Evolutionary conservation across 2,888 invertebrate species (phyloP).

Genomic region (Meiosimyza decipiens): DNA sequence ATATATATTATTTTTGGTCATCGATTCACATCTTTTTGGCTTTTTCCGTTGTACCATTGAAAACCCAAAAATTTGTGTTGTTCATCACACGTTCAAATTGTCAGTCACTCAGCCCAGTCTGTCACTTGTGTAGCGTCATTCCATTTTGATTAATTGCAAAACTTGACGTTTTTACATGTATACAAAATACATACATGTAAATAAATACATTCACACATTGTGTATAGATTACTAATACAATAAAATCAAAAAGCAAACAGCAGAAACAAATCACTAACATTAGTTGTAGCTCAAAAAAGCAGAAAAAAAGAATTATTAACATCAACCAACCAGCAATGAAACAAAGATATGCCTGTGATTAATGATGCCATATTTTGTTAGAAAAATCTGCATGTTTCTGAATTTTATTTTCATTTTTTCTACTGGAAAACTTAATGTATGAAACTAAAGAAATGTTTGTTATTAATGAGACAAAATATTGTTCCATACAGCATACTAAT

Average conservation of each 20-base stretch:
- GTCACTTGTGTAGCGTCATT: neutral
- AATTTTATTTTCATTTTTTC: too few relatives aligned
- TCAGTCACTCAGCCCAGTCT: neutral
- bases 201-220: constrained; percentile 4
- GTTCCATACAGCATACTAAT: too few relatives aligned
- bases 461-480: too few relatives aligned
- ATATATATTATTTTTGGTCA: too few relatives aligned
- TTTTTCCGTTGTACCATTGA: neutral
- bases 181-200: constrained; percentile 1
- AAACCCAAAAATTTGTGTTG: constrained; percentile 5
- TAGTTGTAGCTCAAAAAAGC: neutral
- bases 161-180: neutral
- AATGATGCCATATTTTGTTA: constrained; percentile 26
- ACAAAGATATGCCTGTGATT: constrained; percentile 22
- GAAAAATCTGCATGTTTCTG: neutral
- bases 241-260: too few relatives aligned
- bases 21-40: neutral
- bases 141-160: constrained; percentile 28
- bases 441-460: too few relatives aligned
- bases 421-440: too few relatives aligned
- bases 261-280: too few relatives aligned
- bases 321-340: constrained; percentile 4
- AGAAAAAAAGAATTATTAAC: constrained; percentile 1
- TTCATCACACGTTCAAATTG: constrained; percentile 18
- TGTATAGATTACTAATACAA: neutral